Conservation (phyloP, 92 coral and sea anemone genomes). For the Porites rus region DNA sequence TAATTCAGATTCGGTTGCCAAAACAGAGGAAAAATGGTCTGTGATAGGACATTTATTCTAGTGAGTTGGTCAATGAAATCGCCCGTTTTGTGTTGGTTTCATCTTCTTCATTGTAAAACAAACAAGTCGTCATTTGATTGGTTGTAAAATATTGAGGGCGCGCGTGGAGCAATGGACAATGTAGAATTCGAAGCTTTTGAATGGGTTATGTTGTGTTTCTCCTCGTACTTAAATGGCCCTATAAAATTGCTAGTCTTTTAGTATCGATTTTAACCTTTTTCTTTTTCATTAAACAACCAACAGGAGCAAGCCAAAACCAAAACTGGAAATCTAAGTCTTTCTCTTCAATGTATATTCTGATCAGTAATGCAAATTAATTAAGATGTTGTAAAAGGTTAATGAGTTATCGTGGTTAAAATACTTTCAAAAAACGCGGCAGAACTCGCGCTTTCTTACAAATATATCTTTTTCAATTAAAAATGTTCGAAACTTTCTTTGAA, state of each 20-base stretch:
- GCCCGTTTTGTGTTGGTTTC: background rate
- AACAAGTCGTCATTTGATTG: constrained; percentile 25
- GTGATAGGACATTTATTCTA: constrained; percentile 22
- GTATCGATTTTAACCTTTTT: background rate
- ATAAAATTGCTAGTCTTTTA: too few relatives aligned
- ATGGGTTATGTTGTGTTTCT: background rate
- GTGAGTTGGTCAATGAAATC: background rate
- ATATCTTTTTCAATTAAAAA: too few relatives aligned
- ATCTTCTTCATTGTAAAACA: constrained; percentile 18
- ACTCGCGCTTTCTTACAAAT: too few relatives aligned
- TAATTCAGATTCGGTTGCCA: constrained; percentile 43
- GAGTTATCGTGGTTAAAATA: too few relatives aligned
- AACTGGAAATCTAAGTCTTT: background rate
- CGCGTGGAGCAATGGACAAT: constrained; percentile 10
- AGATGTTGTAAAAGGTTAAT: background rate
- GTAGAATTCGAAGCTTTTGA: constrained; percentile 1
- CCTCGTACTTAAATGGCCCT: too few relatives aligned
- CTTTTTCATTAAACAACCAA: background rate
- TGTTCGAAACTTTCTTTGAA: background rate
- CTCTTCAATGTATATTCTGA: constrained; percentile 20
- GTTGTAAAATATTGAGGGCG: constrained; percentile 6
- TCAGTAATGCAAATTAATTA: constrained; percentile 17
- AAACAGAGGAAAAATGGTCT: constrained; percentile 23
- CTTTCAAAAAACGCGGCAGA: background rate
- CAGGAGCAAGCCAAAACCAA: background rate